Base-by-base conservation (phyloP, 2,113 vertebrate genomes). In the Dolichotis patagonum region DNA sequence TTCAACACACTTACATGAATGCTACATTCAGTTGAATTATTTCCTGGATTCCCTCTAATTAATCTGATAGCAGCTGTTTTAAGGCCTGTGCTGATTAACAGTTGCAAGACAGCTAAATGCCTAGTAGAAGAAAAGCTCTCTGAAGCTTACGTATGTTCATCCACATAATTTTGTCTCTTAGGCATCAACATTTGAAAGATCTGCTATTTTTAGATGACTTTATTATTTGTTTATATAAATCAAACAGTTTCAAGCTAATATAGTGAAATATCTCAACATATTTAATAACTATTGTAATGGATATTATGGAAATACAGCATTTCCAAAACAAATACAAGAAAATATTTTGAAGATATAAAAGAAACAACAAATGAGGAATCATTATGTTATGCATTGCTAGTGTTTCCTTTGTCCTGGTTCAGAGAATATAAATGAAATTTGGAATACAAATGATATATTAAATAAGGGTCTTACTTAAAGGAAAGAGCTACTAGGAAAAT, bases 11-110 rank as follows among this genome's bases (percentile, higher is more conserved):
- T 98, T 97, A 97, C 26, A 56, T 97, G 82, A 98, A 88, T 96
- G 90, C 95, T 97, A 97, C 96, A 95, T 95, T 98, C 94, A 96
- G 83, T 77, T 98, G 98, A 98, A 98, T 98, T 97, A 98, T 98
- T 98, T 98, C 97, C 96, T 96, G 96, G 97, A 97, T 98, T 98
- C 98, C 97, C 73, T 98, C 96, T 97, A 98, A 98, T 97, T 97
- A 94, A 94, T 95, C 88, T 95, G 95, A 98, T 98, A 98, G 97
- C 95, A 98, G 97, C 95, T 98, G 97, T 95, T 98, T 98, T 98
- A 97, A 98, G 96, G 93, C 96, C 88, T 96, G 94, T 96, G 87
- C 67, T 97, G 96, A 98, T 98, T 98, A 97, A 96, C 98, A 98
- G 95, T 95, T 98, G 71, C 83, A 98, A 97, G 97, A 97, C 96